phyloP scores from a whole-genome alignment of 2,113 vertebrate species.

The Lepisosteus oculatus region DNA sequence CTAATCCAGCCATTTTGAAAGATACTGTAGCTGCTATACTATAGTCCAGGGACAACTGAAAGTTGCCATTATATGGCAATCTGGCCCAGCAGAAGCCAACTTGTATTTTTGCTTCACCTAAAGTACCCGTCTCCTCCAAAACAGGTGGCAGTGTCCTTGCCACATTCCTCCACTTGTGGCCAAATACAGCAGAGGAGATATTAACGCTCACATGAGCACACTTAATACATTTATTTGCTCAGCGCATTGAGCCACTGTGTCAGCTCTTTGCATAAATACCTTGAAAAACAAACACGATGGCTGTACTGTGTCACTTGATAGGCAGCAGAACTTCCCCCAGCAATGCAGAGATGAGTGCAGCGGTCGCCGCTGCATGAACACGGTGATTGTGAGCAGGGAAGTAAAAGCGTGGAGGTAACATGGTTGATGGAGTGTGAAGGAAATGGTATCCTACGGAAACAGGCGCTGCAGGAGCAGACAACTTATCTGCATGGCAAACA shows the following conservation, averaged over 20 bases:
- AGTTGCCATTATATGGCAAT: too few relatives aligned
- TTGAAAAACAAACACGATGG: conserved; percentile 3
- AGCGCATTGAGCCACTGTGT: neutral
- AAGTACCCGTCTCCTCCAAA: too few relatives aligned
- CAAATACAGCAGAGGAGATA: too few relatives aligned
- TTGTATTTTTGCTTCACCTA: too few relatives aligned
- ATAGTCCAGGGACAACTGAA: too few relatives aligned
- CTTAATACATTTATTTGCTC: neutral
- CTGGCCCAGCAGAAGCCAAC: too few relatives aligned
- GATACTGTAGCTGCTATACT: too few relatives aligned
- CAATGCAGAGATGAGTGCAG: neutral
- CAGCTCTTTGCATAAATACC: neutral
- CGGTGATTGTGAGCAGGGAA: neutral
- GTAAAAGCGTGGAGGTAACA: conserved; percentile 5
- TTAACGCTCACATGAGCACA: too few relatives aligned
- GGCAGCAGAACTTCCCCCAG: conserved; percentile 2
- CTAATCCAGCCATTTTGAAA: too few relatives aligned
- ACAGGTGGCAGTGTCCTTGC: too few relatives aligned
- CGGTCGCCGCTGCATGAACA: conserved; percentile 1
- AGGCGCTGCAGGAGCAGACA: conserved; percentile 5
- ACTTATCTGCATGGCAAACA: conserved; percentile 14
- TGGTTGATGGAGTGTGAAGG: conserved; percentile 15
- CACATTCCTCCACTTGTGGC: too few relatives aligned
- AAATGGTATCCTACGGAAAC: conserved; percentile 5
- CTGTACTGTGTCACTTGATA: conserved; percentile 3